phyloP scores from a whole-genome alignment of 2,113 vertebrate genomes.

The Marmota flaviventris region DNA sequence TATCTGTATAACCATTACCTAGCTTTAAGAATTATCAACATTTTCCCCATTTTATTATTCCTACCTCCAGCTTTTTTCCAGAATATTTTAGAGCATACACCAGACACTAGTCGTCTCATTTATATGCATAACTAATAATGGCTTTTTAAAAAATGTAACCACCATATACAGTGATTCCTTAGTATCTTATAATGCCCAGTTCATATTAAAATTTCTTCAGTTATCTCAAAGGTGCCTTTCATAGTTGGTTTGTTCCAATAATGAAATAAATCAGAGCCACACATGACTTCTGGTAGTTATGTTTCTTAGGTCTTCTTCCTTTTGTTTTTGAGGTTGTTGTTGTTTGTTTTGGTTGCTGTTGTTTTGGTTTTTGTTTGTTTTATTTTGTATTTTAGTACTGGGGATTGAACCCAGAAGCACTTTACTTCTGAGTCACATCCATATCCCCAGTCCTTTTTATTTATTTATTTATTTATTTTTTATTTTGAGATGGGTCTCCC shows the following conservation, averaged over 20 bases:
- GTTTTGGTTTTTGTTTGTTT: too few species aligned
- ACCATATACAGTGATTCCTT: background rate
- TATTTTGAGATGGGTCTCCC: background rate
- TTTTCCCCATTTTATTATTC: background rate
- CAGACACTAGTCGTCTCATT: background rate
- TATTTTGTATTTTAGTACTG: background rate
- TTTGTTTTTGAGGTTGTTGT: background rate
- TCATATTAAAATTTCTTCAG: background rate
- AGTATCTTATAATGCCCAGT: background rate
- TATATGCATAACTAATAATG: background rate
- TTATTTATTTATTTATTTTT: background rate
- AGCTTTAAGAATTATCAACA: background rate
- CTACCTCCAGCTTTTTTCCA: background rate
- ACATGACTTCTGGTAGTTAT: background rate
- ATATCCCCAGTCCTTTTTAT: background rate
- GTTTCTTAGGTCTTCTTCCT: background rate
- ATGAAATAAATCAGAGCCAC: conserved; percentile 15
- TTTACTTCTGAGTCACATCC: background rate
- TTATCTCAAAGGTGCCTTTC: background rate
- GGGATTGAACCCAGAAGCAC: background rate
- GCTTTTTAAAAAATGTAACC: background rate
- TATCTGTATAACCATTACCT: background rate
- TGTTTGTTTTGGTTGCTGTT: too few species aligned
- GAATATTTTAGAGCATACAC: background rate
- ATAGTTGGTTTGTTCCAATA: background rate